A percentile compares a stretch with the other conserved stretches of the same genome.
phyloP scores from a whole-genome alignment of 2,888 invertebrate species.

The Syritta pipiens region DNA sequence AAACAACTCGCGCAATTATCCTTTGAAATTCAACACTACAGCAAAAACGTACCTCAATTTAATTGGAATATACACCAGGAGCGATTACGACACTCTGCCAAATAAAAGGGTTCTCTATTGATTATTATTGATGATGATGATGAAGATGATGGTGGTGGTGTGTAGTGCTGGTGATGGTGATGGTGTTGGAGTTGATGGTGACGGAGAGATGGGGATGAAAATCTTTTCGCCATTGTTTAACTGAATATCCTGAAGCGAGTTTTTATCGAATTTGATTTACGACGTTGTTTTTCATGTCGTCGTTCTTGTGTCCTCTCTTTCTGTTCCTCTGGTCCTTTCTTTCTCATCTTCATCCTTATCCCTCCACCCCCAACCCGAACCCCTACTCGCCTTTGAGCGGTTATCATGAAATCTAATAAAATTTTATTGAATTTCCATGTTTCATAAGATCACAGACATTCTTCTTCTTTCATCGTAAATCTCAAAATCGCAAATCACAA shows the following conservation, averaged over 20 bases:
- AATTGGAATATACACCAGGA: slow-evolving; percentile 54
- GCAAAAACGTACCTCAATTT: slow-evolving; percentile 52
- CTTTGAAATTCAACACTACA: slow-evolving; percentile 66
- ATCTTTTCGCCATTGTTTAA: no score
- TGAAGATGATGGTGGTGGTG: no score
- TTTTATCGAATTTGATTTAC: no score
- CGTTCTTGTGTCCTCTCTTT: no score
- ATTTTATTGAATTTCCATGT: slow-evolving; percentile 64
- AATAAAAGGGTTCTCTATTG: slow-evolving; percentile 59
- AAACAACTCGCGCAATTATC: slow-evolving; percentile 66
- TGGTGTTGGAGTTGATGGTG: no score
- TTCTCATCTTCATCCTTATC: no score
- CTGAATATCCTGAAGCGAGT: no score
- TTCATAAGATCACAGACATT: slow-evolving; percentile 37
- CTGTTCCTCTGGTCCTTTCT: background rate
- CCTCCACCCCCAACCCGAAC: no score
- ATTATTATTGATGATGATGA: slow-evolving; percentile 65
- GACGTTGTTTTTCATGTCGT: slow-evolving; percentile 48
- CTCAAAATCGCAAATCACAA: no score
- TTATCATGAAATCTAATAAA: slow-evolving; percentile 59
- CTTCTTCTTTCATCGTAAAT: slow-evolving; percentile 26
- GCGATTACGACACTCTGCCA: slow-evolving; percentile 45
- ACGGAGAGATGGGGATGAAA: no score
- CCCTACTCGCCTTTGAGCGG: slow-evolving; percentile 59
- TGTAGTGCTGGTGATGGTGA: no score